Evolutionary conservation across 1,140 invertebrate species (phyloP), one percentile per base, ranked within the genome.

Genomic region (Drosophila subobscura): DNA sequence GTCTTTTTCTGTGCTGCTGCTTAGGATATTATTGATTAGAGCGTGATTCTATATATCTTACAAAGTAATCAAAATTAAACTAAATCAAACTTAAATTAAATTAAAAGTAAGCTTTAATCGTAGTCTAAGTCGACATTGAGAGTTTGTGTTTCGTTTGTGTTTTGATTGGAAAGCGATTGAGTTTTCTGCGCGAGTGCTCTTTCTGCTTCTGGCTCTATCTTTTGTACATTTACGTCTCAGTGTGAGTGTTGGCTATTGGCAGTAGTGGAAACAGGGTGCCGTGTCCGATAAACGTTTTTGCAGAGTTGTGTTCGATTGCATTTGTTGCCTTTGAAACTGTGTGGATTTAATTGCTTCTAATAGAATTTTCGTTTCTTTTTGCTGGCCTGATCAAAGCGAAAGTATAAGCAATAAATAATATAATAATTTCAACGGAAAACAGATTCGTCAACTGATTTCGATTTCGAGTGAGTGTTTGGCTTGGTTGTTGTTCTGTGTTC

Each of bases 261-360:
- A 56, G 52, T 72, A 64, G 68, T 72, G 71, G 60, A 74, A 74
- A 46, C 77, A 37, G 33, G 54, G 54, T 71, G 61, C 59, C 63
- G 77, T 85, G 80, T 81, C 73, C 76, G 55, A 45, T 50, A 68
- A 84, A 84, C 80, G 10, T 12, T 64, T 75, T 66, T 72, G 57
- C 68, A 73, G 29, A 72, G 49, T 67, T 75, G 71, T 75, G 37
- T 47, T 56, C 45, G 12, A 42, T 56, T 66, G 72, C 83, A 54
- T 65, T 72, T 83, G 63, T 84, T 83, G 79, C 79, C 64, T 50
- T 79, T 85, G 65, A 72, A 83, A 83, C 63, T 61, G 79, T 84
- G 78, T 77, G 46, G 23, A 41, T 55, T 77, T 45, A 23, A 47
- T 58, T 50, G 61, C 25, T 68, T 77, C 57, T 41, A 64, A 29